Evolutionary conservation across 2,888 invertebrate genomes (phyloP).

Genomic region (Tenthredo amoena): DNA sequence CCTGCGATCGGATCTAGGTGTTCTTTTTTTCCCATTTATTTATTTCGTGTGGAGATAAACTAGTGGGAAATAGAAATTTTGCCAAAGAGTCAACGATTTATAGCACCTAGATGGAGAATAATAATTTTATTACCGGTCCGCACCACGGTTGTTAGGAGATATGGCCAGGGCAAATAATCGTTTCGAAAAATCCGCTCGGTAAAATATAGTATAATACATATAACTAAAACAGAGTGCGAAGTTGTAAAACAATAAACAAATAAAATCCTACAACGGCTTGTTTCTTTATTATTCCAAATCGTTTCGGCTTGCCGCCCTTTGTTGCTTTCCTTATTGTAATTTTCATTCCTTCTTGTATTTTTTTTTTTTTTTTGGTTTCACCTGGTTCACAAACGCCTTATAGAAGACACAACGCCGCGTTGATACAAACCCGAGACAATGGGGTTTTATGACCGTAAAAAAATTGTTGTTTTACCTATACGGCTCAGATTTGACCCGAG

Average conservation of each 20-base stretch:
- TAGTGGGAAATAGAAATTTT: background rate
- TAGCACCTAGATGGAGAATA: background rate
- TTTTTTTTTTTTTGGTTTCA: background rate
- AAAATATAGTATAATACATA: background rate
- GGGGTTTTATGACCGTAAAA: background rate
- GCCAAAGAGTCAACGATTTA: slow-evolving; percentile 17
- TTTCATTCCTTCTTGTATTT: background rate
- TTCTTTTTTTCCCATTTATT: background rate
- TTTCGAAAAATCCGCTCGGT: background rate
- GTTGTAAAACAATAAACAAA: slow-evolving; percentile 50
- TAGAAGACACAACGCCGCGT: background rate
- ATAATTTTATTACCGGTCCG: slow-evolving; percentile 10
- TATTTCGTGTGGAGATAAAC: background rate
- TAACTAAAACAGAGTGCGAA: slow-evolving; percentile 42
- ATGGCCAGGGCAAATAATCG: background rate
- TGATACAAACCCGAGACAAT: background rate
- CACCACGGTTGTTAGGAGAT: background rate
- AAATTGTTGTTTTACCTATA: background rate
- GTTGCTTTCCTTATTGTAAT: background rate
- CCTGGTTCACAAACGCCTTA: background rate
- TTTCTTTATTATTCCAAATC: slow-evolving; percentile 51
- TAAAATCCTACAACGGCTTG: slow-evolving; percentile 41
- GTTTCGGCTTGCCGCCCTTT: slow-evolving; percentile 51
- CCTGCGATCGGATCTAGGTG: slow-evolving; percentile 3
- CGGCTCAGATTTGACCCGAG: background rate